A percentile compares a stretch with the other conserved stretches of the same genome.
phyloP scores from a whole-genome alignment of 2,888 invertebrate species.

The Exephanes ischioxanthus region DNA sequence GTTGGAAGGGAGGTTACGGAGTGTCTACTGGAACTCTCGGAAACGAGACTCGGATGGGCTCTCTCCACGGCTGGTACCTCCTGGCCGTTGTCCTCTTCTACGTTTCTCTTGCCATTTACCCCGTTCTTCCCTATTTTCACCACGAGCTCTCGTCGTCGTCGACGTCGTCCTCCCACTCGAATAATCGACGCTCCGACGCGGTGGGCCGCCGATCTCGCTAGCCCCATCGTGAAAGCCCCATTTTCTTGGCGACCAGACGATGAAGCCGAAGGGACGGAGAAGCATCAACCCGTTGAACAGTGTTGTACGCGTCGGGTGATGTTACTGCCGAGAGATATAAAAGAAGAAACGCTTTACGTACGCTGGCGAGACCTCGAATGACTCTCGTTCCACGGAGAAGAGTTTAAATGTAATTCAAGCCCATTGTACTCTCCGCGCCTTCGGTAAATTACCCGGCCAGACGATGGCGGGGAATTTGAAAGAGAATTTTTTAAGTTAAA shows the following conservation, averaged over 20 bases:
- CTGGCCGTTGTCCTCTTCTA: conserved; percentile 50
- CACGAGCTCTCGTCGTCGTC: background rate
- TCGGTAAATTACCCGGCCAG: conserved; percentile 56
- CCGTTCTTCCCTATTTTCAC: conserved; percentile 6
- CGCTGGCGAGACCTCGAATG: conserved; percentile 12
- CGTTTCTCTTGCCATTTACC: conserved; percentile 49
- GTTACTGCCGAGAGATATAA: conserved; percentile 19
- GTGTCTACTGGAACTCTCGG: conserved; percentile 54
- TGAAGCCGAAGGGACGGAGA: conserved; percentile 28
- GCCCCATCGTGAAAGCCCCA: conserved; percentile 53
- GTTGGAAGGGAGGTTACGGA: conserved; percentile 23
- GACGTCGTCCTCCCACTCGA: conserved; percentile 43
- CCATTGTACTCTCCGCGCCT: conserved; percentile 30
- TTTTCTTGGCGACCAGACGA: conserved; percentile 51
- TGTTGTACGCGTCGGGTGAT: background rate
- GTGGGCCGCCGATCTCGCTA: conserved; percentile 27
- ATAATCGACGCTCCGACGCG: conserved; percentile 61
- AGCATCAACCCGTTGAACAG: conserved; percentile 26
- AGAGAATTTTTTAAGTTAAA: conserved; percentile 41
- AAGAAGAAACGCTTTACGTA: conserved; percentile 7
- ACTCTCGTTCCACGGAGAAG: conserved; percentile 14
- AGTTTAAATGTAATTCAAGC: conserved; percentile 63
- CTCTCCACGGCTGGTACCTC: conserved; percentile 41
- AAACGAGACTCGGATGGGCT: conserved; percentile 66
- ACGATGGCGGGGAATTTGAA: conserved; percentile 43